Percentiles rank a stretch among this genome's conserved stretches.
These are phyloP conservation scores for Megathymus violae DNA, from an alignment of 1,140 invertebrate species.

Conservation along the genomic window DNA sequence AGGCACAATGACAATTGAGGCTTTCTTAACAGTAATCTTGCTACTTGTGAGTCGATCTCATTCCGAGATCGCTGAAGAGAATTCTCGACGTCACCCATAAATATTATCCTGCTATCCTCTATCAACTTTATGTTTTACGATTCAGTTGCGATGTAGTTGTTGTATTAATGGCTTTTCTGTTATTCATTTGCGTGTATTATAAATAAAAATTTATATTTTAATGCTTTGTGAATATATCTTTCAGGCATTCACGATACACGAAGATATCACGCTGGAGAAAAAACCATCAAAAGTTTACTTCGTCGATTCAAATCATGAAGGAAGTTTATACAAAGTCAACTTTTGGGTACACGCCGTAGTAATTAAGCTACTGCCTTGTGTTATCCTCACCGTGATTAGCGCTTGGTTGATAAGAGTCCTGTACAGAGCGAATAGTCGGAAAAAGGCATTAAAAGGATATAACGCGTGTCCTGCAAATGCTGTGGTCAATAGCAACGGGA, in stretches of 20 bases:
- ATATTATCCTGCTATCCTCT: too few relatives aligned
- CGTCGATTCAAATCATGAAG: conserved; percentile 86
- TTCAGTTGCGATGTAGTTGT: too few relatives aligned
- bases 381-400: conserved; percentile 92
- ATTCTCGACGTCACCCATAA: too few relatives aligned
- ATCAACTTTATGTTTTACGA: too few relatives aligned
- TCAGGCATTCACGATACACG: conserved; percentile 78
- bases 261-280: conserved; percentile 68
- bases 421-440: conserved; percentile 87
- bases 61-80: too few relatives aligned
- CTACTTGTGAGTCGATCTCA: too few relatives aligned
- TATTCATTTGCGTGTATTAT: too few relatives aligned
- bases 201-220: too few relatives aligned
- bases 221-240: too few relatives aligned
- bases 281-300: conserved; percentile 85
- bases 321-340: conserved; percentile 86
- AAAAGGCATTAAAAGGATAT: conserved; percentile 87
- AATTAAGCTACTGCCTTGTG: conserved; percentile 94
- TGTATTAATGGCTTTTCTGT: too few relatives aligned
- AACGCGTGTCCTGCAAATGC: conserved; percentile 80
- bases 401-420: conserved; percentile 91
- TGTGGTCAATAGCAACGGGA: conserved; percentile 67
- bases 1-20: too few relatives aligned
- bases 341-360: conserved; percentile 95
- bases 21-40: too few relatives aligned